phyloP scores from a whole-genome alignment of 2,113 vertebrate species.

The Mormyrus iriodes region DNA sequence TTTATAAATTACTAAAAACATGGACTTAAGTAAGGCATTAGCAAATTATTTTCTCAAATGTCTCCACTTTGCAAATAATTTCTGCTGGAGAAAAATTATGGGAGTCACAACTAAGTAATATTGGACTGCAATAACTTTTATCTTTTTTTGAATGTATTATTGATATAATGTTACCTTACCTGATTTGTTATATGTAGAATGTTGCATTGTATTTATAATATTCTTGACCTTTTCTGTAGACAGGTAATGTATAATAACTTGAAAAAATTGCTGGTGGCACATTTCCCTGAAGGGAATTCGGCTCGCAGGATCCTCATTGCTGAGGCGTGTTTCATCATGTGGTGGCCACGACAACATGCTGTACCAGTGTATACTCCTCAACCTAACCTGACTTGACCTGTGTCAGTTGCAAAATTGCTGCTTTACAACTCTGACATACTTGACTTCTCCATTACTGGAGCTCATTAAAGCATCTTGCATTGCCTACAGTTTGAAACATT shows the following conservation, averaged over 20 bases:
- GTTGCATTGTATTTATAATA: neutral
- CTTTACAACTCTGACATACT: neutral
- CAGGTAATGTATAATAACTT: neutral
- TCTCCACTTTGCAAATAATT: neutral
- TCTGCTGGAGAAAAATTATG: neutral
- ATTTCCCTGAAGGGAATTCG: neutral
- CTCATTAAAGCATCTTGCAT: constrained; percentile 27
- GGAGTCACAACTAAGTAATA: neutral
- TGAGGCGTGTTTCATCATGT: neutral
- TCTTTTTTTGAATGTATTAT: neutral
- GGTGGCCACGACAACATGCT: neutral
- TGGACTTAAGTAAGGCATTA: no score
- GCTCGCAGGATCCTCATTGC: neutral
- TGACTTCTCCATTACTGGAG: constrained; percentile 3
- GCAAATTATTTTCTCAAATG: neutral
- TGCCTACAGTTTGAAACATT: constrained; percentile 31
- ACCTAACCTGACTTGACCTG: neutral
- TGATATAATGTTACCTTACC: neutral
- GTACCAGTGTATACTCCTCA: neutral
- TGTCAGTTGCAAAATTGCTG: neutral
- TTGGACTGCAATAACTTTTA: neutral
- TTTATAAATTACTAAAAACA: no score
- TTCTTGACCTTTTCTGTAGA: neutral
- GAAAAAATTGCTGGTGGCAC: neutral
- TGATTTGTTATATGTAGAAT: neutral